Evolutionary conservation across 2,888 invertebrate genomes (phyloP).

Genomic region (Polydesmus complanatus): DNA sequence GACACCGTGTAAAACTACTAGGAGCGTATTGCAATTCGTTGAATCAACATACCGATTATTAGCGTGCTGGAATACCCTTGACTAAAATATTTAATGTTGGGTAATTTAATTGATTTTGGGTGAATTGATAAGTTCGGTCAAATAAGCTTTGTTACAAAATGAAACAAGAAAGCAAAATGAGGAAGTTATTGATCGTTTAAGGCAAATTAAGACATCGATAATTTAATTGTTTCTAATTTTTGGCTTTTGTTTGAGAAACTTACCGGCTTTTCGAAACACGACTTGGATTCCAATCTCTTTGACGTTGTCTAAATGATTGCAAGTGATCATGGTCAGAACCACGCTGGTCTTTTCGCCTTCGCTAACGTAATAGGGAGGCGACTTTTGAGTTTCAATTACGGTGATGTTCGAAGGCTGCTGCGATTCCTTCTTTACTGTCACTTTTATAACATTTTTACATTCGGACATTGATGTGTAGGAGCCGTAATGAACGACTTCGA

Average conservation of each 20-base stretch:
- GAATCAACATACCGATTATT: too few species aligned
- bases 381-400: slow-evolving; percentile 21
- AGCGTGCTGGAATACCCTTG: too few species aligned
- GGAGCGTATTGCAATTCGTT: too few species aligned
- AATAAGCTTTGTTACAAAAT: too few species aligned
- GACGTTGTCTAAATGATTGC: slow-evolving; percentile 21
- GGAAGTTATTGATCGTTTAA: too few species aligned
- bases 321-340: slow-evolving; percentile 23
- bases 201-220: too few species aligned
- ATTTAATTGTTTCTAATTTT: too few species aligned
- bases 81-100: too few species aligned
- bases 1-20: too few species aligned
- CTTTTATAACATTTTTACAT: slow-evolving; percentile 22
- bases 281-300: slow-evolving; percentile 22
- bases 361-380: slow-evolving; percentile 24
- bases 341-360: slow-evolving; percentile 22
- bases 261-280: slow-evolving; percentile 22
- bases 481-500: slow-evolving; percentile 23
- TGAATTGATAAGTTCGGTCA: too few species aligned
- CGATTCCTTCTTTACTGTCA: slow-evolving; percentile 10
- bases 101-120: too few species aligned
- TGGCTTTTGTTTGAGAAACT: neutral
- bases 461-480: slow-evolving; percentile 23
- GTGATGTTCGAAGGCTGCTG: slow-evolving; percentile 15
- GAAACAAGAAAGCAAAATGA: too few species aligned